Evolutionary conservation across 2,888 invertebrate genomes (phyloP).

Genomic region (Eupithecia abbreviata): DNA sequence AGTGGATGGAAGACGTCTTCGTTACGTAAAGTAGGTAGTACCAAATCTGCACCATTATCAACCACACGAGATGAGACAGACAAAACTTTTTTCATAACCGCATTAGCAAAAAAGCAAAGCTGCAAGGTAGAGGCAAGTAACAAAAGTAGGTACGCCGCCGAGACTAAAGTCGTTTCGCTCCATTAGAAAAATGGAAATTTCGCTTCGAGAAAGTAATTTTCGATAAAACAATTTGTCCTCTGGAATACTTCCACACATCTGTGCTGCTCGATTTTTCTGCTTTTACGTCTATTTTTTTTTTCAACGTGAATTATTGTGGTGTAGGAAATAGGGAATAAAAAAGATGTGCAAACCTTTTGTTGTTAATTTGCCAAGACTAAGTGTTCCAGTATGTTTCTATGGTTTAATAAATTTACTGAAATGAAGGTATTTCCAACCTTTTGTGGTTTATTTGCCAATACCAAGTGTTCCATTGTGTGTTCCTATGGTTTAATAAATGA

Average conservation of each 20-base stretch:
- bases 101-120: slow-evolving; percentile 4
- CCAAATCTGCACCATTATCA: background rate
- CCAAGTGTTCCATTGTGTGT: too few relatives aligned
- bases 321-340: background rate
- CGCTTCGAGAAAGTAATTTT: slow-evolving; percentile 77
- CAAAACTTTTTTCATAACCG: slow-evolving; percentile 3
- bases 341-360: too few relatives aligned
- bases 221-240: slow-evolving; percentile 82
- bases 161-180: slow-evolving; percentile 57
- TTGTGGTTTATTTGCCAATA: too few relatives aligned
- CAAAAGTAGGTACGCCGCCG: slow-evolving; percentile 18
- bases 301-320: background rate
- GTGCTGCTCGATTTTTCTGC: slow-evolving; percentile 65
- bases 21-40: too few relatives aligned
- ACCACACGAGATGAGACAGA: background rate
- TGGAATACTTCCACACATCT: slow-evolving; percentile 76
- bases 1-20: too few relatives aligned
- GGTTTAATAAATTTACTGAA: too few relatives aligned
- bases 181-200: slow-evolving; percentile 79
- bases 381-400: too few relatives aligned
- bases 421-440: too few relatives aligned
- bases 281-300: slow-evolving; percentile 21
- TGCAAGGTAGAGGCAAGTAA: slow-evolving; percentile 13
- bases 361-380: too few relatives aligned
- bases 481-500: too few relatives aligned